phyloP scores from a whole-genome alignment of 2,113 vertebrate species.

The Triplophysa rosa region DNA sequence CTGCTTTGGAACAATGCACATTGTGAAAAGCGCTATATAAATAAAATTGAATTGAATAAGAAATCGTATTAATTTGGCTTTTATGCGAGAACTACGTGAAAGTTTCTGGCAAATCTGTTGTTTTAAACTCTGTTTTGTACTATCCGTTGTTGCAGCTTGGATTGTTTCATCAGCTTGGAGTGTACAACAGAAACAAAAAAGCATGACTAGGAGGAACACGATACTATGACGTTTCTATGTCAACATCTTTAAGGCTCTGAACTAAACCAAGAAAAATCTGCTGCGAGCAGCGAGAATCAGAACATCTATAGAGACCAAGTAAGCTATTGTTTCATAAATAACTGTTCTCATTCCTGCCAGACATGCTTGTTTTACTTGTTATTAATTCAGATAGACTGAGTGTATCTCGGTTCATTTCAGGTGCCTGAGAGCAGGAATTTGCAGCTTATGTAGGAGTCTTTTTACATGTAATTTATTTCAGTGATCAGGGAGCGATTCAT shows the following conservation, averaged over 20 bases:
- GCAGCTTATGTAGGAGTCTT: too few species aligned
- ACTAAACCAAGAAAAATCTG: conserved; percentile 11
- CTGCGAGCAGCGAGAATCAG: not conserved
- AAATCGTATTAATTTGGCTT: not conserved
- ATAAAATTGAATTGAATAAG: too few species aligned
- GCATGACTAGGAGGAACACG: not conserved
- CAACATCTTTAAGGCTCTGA: not conserved
- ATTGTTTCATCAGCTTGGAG: conserved; percentile 8
- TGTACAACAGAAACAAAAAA: not conserved
- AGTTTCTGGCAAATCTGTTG: too few species aligned
- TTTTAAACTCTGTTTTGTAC: too few species aligned
- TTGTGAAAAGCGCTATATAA: too few species aligned
- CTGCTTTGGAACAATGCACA: too few species aligned
- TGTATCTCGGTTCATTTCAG: not conserved
- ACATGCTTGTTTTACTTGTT: not conserved
- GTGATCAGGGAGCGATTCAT: not conserved
- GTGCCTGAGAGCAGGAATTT: not conserved
- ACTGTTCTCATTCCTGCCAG: conserved; percentile 8
- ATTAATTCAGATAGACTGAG: not conserved
- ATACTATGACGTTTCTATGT: not conserved
- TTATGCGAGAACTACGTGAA: not conserved
- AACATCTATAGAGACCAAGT: not conserved
- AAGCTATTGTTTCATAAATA: conserved; percentile 1
- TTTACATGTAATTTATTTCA: not conserved
- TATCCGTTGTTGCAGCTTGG: not conserved